These are phyloP conservation scores for Camelus bactrianus DNA, from an alignment of 2,113 vertebrate species.

Conservation along the genomic window DNA sequence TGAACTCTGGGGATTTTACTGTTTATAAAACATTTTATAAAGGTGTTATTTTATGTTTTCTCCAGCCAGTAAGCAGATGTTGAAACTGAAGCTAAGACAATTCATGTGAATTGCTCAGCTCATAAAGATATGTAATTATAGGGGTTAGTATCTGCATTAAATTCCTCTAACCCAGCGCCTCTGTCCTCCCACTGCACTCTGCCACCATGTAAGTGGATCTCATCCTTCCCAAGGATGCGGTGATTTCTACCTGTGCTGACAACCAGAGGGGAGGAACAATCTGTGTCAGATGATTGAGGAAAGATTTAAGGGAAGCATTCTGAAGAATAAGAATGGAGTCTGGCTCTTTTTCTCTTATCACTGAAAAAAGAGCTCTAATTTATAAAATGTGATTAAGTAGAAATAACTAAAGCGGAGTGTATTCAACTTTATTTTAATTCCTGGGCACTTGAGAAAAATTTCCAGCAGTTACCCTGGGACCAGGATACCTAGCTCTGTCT, in stretches of 20 bases:
- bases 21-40: neutral
- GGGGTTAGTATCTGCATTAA: neutral
- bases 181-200: neutral
- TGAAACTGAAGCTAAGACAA: neutral
- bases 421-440: neutral
- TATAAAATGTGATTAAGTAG: neutral
- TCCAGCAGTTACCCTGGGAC: neutral
- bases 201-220: neutral
- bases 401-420: neutral
- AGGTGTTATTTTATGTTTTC: neutral
- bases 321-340: neutral
- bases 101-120: neutral
- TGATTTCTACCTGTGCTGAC: neutral
- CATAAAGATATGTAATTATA: neutral
- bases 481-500: neutral
- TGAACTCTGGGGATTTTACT: neutral
- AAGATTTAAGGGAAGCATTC: neutral
- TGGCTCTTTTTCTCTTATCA: neutral
- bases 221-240: neutral
- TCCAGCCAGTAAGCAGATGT: neutral
- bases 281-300: neutral
- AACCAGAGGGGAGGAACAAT: neutral
- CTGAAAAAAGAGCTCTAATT: neutral
- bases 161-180: neutral
- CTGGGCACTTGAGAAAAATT: neutral